Evolutionary conservation across 2,113 vertebrate species (phyloP).

Genomic region (Salvator merianae): DNA sequence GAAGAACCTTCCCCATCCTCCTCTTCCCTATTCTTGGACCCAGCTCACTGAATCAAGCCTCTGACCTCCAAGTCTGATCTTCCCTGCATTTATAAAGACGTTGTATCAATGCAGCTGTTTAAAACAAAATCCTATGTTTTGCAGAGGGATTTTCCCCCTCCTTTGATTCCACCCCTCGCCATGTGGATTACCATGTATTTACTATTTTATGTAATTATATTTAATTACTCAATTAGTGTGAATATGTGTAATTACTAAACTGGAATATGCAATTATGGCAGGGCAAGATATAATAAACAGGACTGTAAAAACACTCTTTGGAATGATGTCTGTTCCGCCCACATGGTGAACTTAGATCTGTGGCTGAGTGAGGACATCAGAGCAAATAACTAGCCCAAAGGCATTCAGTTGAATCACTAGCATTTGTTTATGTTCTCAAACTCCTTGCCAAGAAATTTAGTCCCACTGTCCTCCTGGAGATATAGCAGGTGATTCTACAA

Average conservation of each 20-base stretch:
- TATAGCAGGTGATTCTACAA: neutral
- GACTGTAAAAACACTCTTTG: constrained; percentile 54
- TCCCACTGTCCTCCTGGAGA: neutral
- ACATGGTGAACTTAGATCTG: constrained; percentile 36
- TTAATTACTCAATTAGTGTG: constrained; percentile 79
- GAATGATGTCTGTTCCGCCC: constrained; percentile 59
- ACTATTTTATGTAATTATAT: constrained; percentile 73
- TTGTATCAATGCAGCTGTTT: constrained; percentile 59
- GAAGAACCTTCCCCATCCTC: too few relatives aligned
- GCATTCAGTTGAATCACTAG: neutral
- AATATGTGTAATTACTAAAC: constrained; percentile 74
- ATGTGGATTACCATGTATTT: constrained; percentile 74
- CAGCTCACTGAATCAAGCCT: neutral
- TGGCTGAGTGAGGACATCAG: constrained; percentile 35
- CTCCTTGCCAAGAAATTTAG: neutral
- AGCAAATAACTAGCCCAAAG: constrained; percentile 22
- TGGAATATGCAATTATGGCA: constrained; percentile 66
- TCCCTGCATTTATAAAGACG: neutral
- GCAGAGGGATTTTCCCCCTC: constrained; percentile 45
- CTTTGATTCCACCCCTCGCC: neutral
- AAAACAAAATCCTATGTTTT: constrained; percentile 54
- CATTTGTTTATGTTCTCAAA: neutral
- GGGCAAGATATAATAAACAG: constrained; percentile 66
- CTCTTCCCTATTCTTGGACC: too few relatives aligned
- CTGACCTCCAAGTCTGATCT: neutral